These are phyloP conservation scores for Hydrozoanthus tunicans DNA, from an alignment of 64 coral and sea anemone genomes.

Conservation along the genomic window DNA sequence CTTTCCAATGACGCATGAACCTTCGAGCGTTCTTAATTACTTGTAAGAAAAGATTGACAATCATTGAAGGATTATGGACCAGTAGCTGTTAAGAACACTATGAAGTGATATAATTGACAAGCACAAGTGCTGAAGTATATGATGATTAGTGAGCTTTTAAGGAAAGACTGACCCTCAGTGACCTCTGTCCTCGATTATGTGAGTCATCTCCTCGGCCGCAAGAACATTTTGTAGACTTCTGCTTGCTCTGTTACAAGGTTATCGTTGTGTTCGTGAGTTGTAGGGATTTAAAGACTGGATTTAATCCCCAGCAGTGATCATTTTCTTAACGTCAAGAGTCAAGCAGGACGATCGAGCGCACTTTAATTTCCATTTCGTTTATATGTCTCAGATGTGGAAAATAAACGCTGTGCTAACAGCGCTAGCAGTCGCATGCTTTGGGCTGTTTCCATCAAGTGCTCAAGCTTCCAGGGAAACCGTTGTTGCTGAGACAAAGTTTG, in stretches of 20 bases:
- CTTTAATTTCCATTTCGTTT: not conserved
- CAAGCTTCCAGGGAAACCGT: slow-evolving; percentile 44
- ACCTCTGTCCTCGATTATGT: slow-evolving; percentile 12
- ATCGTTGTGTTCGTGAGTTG: slow-evolving; percentile 16
- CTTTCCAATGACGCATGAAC: slow-evolving; percentile 28
- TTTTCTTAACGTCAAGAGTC: not conserved
- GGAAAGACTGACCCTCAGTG: slow-evolving; percentile 29
- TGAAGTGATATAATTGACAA: slow-evolving; percentile 59
- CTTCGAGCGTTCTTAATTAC: slow-evolving; percentile 29
- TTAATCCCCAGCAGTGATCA: not conserved
- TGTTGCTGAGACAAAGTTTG: slow-evolving; percentile 20
- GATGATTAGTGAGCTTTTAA: slow-evolving; percentile 36
- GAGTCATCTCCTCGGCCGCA: slow-evolving; percentile 19
- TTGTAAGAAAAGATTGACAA: slow-evolving; percentile 26
- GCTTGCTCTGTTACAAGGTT: not conserved
- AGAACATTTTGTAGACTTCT: slow-evolving; percentile 11
- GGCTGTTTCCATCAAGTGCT: not conserved
- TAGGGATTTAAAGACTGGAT: slow-evolving; percentile 8
- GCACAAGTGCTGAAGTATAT: slow-evolving; percentile 47
- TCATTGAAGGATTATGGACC: slow-evolving; percentile 37
- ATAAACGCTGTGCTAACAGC: not conserved
- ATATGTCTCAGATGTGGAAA: slow-evolving; percentile 21
- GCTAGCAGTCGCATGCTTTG: not conserved
- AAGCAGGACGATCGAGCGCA: slow-evolving; percentile 13
- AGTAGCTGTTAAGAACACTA: slow-evolving; percentile 19